Evolutionary conservation across 2,797 vertebrate genomes (phyloP).

Genomic region (Chiloscyllium punctatum): DNA sequence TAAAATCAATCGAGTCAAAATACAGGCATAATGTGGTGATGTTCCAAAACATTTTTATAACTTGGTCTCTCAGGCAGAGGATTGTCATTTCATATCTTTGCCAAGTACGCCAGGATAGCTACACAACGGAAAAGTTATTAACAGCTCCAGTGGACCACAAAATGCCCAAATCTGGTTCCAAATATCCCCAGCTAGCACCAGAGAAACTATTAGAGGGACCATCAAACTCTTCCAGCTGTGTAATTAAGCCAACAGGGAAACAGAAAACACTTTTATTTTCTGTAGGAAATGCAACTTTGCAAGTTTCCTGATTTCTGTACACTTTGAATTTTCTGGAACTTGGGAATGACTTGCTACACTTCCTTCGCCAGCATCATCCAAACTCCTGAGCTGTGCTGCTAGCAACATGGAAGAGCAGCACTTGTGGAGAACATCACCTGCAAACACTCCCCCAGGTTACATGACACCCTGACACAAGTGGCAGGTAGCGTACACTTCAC

Average conservation of each 20-base stretch:
- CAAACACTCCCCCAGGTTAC: not conserved
- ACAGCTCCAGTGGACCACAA: conserved; percentile 7
- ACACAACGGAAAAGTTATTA: conserved; percentile 3
- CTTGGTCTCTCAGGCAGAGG: not conserved
- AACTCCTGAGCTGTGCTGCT: not conserved
- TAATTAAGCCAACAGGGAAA: not conserved
- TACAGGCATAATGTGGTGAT: not conserved
- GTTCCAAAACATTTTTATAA: not conserved
- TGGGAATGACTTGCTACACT: not conserved
- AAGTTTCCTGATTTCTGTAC: not conserved
- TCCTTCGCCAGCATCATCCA: not conserved
- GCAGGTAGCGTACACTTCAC: too few species aligned
- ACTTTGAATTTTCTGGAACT: not conserved
- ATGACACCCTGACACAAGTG: not conserved
- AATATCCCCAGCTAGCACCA: conserved; percentile 7
- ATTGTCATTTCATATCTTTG: not conserved
- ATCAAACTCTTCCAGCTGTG: conserved; percentile 2
- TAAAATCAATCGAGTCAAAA: not conserved
- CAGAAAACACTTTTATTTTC: not conserved
- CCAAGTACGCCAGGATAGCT: not conserved
- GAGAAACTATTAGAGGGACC: not conserved
- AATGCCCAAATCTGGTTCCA: conserved; percentile 10
- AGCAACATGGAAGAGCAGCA: not conserved
- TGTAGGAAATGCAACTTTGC: not conserved
- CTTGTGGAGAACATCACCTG: not conserved